Percentiles rank a stretch among this genome's conserved stretches.
Conservation (phyloP, 2,113 vertebrate species). For the Thermophis baileyi region DNA sequence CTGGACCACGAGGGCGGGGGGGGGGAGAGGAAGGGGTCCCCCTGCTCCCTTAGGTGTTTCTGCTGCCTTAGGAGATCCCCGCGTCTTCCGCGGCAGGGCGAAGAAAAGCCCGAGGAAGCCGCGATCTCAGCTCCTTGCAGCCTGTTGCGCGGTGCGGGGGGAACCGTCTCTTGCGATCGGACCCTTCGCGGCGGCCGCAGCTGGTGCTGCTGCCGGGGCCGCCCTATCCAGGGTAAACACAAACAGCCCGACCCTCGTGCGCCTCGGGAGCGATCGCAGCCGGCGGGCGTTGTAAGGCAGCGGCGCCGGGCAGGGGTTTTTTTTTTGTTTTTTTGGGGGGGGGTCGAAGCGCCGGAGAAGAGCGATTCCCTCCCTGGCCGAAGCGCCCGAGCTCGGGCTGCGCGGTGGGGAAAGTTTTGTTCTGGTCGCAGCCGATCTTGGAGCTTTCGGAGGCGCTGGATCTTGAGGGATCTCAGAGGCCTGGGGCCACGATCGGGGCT, state of each 20-base stretch:
- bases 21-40: background rate
- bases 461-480: background rate
- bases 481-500: background rate
- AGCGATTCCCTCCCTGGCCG: background rate
- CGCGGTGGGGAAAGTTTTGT: background rate
- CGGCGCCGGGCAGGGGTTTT: no score
- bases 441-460: background rate
- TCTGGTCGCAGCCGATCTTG: background rate
- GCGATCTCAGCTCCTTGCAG: accelerated
- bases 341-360: background rate
- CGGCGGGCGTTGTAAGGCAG: background rate
- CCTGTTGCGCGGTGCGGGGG: background rate
- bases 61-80: conserved; percentile 46
- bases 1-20: background rate
- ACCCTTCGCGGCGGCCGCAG: background rate
- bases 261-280: background rate
- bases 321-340: no score
- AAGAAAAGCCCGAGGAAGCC: background rate
- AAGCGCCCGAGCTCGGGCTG: background rate
- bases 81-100: background rate
- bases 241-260: background rate
- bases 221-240: background rate
- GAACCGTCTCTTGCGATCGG: background rate
- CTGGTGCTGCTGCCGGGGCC: background rate
- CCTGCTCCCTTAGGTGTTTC: conserved; percentile 51